Base-by-base conservation (phyloP, 2,888 invertebrate genomes). In the Dryocosmus kuriphilus region DNA sequence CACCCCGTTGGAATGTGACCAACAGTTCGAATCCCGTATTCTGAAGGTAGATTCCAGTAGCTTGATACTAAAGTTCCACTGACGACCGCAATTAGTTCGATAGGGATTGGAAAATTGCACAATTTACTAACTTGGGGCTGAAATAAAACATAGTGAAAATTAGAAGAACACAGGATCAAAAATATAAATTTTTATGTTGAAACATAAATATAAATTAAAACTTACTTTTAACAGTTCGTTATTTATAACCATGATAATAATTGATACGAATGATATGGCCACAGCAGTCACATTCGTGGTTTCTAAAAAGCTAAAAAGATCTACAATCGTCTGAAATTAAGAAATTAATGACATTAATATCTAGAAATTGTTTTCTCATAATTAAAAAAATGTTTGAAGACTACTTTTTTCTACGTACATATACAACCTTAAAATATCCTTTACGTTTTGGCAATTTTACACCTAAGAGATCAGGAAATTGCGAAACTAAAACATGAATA, bases 401-500 rank as follows among this genome's bases (percentile, higher is more conserved):
- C 57, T 63, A 22, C 22, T 30, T 65, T n/a, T 71, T 22, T 57
- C 76, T 77, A 91, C 92, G 91, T 90, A 94, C 94, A 86, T 93
- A 92, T 77, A 94, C 90, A 76, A 94, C 91, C 85, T 94, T 93
- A 81, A 95, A 95, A 67, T 94, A 92, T 77, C 94, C 94, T 86
- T 93, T 94, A 81, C 93, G 92, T 62, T 92, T 93, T 1, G 92
- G 92, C 61, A 94, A 90, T 35, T 89, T 89, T 0, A 95, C 88
- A 46, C 95, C 95, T 27, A 95, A 87, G 0, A 95, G 85, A 85
- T 91, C 91, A 89, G 95, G 95, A 9, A 95, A 90, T 91, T 98
- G 98, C 1, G 97, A 96, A 0, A 95, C 93, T 38, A 97, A 93
- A 41, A 98, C 97, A 89, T 98, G 96, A 85, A 97, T 94, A 0